Conservation (phyloP, 2,797 vertebrate species). For the Malurus leucopterus region DNA sequence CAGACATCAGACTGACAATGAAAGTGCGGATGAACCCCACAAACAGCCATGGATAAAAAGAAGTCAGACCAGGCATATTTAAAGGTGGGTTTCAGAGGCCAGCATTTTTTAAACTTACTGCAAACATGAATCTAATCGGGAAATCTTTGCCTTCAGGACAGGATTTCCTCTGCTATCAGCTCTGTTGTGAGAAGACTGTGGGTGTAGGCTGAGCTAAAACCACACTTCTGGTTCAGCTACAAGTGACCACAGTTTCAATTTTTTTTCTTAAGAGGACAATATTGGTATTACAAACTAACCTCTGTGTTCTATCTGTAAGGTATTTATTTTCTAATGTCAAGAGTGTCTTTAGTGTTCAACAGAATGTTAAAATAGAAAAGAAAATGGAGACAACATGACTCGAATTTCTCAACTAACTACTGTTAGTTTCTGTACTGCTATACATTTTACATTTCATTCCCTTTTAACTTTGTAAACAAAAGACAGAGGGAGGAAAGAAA, state of each 20-base stretch:
- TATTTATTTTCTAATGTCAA: background rate
- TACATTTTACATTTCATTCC: background rate
- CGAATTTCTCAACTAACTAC: background rate
- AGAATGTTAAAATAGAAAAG: background rate
- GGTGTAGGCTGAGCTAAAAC: background rate
- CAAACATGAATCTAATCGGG: background rate
- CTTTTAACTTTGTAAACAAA: background rate
- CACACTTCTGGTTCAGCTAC: background rate
- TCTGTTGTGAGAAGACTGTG: background rate
- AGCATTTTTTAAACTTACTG: background rate
- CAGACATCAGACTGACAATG: background rate
- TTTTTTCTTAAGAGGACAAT: background rate
- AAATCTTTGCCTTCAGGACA: background rate
- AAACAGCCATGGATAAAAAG: background rate
- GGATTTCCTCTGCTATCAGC: background rate
- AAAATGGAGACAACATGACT: background rate
- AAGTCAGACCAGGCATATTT: background rate
- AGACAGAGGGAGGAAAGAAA: background rate
- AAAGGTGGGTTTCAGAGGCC: background rate
- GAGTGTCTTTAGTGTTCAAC: background rate
- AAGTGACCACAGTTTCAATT: background rate
- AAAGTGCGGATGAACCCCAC: background rate
- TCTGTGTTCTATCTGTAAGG: background rate
- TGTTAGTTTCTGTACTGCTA: background rate
- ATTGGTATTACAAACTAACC: background rate